Evolutionary conservation across 2,888 invertebrate species (phyloP).

Genomic region (Serrognathus titanus): DNA sequence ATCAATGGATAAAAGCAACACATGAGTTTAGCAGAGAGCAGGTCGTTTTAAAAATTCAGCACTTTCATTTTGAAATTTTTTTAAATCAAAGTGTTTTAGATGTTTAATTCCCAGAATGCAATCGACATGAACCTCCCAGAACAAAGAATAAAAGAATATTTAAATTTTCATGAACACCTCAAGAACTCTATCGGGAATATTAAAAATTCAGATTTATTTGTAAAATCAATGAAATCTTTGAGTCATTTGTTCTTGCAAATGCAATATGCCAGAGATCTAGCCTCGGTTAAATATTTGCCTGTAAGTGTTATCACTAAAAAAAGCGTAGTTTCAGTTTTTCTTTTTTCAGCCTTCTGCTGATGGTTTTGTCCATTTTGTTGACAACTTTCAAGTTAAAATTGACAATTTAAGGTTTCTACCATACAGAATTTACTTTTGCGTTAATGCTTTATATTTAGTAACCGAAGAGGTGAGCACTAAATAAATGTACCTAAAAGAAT

Average conservation of each 20-base stretch:
- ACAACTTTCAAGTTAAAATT: too few relatives aligned
- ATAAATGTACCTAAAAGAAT: too few relatives aligned
- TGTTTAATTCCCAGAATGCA: conserved; percentile 2
- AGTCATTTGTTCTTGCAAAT: conserved; percentile 12
- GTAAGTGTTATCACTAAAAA: conserved; percentile 5
- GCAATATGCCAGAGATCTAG: conserved; percentile 10
- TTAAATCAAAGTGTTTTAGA: background rate
- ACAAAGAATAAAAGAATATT: conserved; percentile 5
- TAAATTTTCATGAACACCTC: conserved; percentile 11
- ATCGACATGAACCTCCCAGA: conserved; percentile 8
- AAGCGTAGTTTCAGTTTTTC: background rate
- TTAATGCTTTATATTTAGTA: too few relatives aligned
- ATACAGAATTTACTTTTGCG: too few relatives aligned
- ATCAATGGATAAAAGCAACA: conserved; percentile 14
- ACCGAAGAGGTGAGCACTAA: too few relatives aligned
- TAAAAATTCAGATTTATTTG: conserved; percentile 6
- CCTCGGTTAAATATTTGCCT: conserved; percentile 7
- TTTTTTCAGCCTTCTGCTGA: background rate
- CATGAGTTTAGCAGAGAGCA: conserved; percentile 5
- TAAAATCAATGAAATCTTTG: conserved; percentile 8
- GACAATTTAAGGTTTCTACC: too few relatives aligned
- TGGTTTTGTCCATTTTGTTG: too few relatives aligned
- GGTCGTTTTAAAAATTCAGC: conserved; percentile 6
- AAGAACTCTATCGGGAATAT: conserved; percentile 5
- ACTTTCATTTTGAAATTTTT: background rate